Conservation (phyloP, 2,888 invertebrate species). For the Cosmia trapezina region DNA sequence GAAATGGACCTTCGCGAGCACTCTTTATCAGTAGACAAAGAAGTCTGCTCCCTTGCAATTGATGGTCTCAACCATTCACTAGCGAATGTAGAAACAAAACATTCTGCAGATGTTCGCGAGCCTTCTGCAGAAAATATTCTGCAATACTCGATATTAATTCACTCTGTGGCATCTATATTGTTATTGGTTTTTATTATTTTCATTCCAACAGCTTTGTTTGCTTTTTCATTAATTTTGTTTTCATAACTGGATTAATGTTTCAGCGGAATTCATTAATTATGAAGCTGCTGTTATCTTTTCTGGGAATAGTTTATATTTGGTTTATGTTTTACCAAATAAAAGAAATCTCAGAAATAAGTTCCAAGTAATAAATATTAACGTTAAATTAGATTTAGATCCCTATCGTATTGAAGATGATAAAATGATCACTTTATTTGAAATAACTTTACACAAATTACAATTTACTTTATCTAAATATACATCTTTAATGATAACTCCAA, state of each 20-base stretch:
- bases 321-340: neutral
- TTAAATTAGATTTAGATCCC: slow-evolving; percentile 35
- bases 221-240: slow-evolving; percentile 46
- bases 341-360: neutral
- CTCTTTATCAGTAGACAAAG: slow-evolving; percentile 73
- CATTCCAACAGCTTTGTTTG: slow-evolving; percentile 36
- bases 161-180: slow-evolving; percentile 52
- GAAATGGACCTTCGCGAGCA: slow-evolving; percentile 66
- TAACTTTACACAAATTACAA: slow-evolving; percentile 54
- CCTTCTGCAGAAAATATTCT: slow-evolving; percentile 58
- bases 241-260: slow-evolving; percentile 29
- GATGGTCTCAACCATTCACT: slow-evolving; percentile 72
- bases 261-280: neutral
- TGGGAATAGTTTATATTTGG: neutral
- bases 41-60: slow-evolving; percentile 74
- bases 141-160: slow-evolving; percentile 61
- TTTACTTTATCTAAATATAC: slow-evolving; percentile 50
- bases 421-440: slow-evolving; percentile 53
- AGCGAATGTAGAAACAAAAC: slow-evolving; percentile 71
- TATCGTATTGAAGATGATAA: slow-evolving; percentile 33
- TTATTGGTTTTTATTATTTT: slow-evolving; percentile 57
- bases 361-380: slow-evolving; percentile 15
- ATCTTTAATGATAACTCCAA: slow-evolving; percentile 57
- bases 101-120: slow-evolving; percentile 63
- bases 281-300: slow-evolving; percentile 3